phyloP scores from a whole-genome alignment of 2,888 invertebrate genomes.

The Nasonovia ribisnigri region DNA sequence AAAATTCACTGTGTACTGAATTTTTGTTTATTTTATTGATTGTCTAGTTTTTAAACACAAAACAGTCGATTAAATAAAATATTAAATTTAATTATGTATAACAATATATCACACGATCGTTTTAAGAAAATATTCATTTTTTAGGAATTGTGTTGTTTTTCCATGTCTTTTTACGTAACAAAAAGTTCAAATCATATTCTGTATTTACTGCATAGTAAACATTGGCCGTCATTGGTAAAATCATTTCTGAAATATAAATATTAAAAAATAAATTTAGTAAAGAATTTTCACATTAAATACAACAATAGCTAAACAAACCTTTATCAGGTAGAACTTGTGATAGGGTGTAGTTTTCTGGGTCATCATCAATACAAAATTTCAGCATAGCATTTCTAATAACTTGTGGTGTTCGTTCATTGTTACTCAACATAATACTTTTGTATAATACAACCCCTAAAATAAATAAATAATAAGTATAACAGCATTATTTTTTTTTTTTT shows the following conservation, averaged over 20 bases:
- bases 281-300: not conserved
- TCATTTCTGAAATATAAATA: slow-evolving; percentile 78
- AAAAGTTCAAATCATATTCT: slow-evolving; percentile 91
- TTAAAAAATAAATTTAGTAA: slow-evolving; percentile 37
- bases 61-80: not conserved
- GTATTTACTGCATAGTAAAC: slow-evolving; percentile 99
- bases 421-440: slow-evolving; percentile 97
- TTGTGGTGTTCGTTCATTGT: slow-evolving; percentile 95
- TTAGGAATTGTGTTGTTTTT: slow-evolving; percentile 59
- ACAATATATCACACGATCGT: not conserved
- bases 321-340: slow-evolving; percentile 94
- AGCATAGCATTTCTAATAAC: slow-evolving; percentile 95
- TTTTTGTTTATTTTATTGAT: not conserved
- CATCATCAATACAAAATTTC: slow-evolving; percentile 91
- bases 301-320: slow-evolving; percentile 72
- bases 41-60: not conserved
- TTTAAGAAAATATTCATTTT: slow-evolving; percentile 14
- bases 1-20: not conserved
- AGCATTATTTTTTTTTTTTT: not conserved
- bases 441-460: slow-evolving; percentile 81
- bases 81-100: not conserved
- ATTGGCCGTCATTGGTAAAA: slow-evolving; percentile 93
- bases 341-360: slow-evolving; percentile 88
- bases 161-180: slow-evolving; percentile 79
- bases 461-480: not conserved